These are phyloP conservation scores for Melitaea cinxia DNA, from an alignment of 1,140 invertebrate genomes.

Conservation along the genomic window DNA sequence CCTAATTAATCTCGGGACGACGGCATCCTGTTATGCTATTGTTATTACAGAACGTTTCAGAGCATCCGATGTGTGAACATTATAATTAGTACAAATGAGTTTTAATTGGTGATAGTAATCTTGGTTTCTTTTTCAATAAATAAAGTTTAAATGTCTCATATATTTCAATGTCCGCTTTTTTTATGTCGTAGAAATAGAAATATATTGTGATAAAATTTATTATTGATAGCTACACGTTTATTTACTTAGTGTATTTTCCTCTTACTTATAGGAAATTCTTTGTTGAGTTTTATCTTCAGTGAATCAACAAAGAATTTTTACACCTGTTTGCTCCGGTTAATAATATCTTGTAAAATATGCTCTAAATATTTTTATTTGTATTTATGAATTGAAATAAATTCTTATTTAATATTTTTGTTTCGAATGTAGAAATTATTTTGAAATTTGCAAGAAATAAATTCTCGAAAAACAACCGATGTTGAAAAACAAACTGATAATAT, in stretches of 20 bases:
- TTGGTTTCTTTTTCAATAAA: neutral
- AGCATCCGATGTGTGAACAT: neutral
- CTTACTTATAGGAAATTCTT: constrained; percentile 2
- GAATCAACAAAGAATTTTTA: neutral
- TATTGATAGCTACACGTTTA: neutral
- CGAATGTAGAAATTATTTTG: no score
- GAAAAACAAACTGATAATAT: no score
- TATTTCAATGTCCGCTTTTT: neutral
- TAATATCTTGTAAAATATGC: no score
- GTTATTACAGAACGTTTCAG: neutral
- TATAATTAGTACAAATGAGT: neutral
- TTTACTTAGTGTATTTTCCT: neutral
- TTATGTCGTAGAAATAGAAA: neutral
- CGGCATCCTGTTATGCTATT: neutral
- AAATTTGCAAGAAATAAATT: no score
- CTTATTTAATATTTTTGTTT: no score
- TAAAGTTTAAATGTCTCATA: neutral
- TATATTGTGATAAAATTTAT: neutral
- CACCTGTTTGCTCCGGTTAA: no score
- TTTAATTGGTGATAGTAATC: neutral
- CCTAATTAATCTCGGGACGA: constrained; percentile 3
- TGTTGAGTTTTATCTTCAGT: neutral
- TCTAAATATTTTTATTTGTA: no score
- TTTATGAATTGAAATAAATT: no score
- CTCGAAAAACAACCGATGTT: no score